Percentiles rank a stretch among this genome's conserved stretches.
Conservation (phyloP, 2,888 invertebrate genomes). For the Sicus ferrugineus region DNA sequence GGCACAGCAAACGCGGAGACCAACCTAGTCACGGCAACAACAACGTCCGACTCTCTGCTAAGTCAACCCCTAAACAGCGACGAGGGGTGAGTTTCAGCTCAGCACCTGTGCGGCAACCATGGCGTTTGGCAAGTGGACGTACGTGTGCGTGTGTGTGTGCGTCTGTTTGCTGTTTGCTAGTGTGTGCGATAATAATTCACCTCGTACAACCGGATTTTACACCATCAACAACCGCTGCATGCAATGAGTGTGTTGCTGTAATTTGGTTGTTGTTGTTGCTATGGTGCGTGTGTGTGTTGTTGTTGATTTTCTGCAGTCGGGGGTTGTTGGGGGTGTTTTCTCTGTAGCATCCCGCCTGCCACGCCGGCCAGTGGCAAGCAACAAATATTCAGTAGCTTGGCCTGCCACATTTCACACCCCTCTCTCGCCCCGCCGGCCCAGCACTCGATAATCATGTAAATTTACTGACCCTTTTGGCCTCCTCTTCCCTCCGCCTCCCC, state of each 20-base stretch:
- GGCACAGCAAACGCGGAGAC: neutral
- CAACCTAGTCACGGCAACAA: neutral
- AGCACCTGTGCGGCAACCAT: constrained; percentile 43
- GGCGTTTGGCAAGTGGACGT: constrained; percentile 21
- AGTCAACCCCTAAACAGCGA: constrained; percentile 10
- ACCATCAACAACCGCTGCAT: constrained; percentile 25
- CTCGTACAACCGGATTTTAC: constrained; percentile 21
- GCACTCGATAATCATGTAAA: too few relatives aligned
- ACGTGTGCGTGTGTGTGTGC: neutral
- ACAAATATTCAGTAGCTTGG: neutral
- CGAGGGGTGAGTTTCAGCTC: constrained; percentile 35
- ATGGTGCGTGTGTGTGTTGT: neutral
- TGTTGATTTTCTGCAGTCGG: neutral
- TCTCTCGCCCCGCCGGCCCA: neutral
- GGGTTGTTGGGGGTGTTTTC: neutral
- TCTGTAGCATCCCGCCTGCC: too few relatives aligned
- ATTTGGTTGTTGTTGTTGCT: constrained; percentile 8
- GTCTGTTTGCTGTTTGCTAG: neutral
- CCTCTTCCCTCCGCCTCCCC: neutral
- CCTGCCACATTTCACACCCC: neutral
- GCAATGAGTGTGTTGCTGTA: constrained; percentile 13
- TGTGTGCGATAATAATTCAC: constrained; percentile 17
- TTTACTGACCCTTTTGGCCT: neutral
- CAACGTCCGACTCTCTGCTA: neutral
- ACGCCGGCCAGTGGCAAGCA: too few relatives aligned